Base-by-base conservation (phyloP, 2,113 vertebrate genomes). In the Sturnus vulgaris region DNA sequence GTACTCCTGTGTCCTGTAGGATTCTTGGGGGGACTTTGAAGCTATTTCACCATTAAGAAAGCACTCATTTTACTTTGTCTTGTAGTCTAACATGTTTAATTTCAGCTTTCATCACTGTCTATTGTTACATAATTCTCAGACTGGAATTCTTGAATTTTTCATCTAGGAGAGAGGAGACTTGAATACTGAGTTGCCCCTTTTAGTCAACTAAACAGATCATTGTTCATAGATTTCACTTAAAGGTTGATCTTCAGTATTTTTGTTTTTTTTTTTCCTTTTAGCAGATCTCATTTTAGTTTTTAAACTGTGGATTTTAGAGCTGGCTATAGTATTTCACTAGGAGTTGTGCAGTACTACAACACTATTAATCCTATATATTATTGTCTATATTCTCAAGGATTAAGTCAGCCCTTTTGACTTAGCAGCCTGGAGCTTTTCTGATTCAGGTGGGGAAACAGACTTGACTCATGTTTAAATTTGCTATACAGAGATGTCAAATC, bases 361-460 rank as follows among this genome's bases (percentile, higher is more conserved):
- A 37, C 63, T 87, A 79, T 28, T 69, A 91, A 94, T 95, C 82
- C 87, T 82, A 79, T 93, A 92, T 92, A 46, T 78, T 80, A 20
- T 82, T 85, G 85, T 90, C 93, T 96, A 53, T 95, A 57, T 61
- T 87, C 86, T 68, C 22, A 69, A 90, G 63, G 90, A 53, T 94
- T 44, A 89, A 91, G 53, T 72, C 57, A 80, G 37, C 37, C 50
- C 66, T 61, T 87, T 85, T 85, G 82, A 82, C 75, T 66, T 89
- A 52, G 44, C 37, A 71, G 31, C 24, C 3, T 56, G 46, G n/a
- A 85, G 55, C 37, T 80, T 76, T 93, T 72, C 40, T 76, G 50
- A 52, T 85, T 88, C 75, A 65, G 82, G 30, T 91, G 50, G 65
- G 49, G 59, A 91, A 75, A 39, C 21, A 59, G 31, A 66, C 12